Evolutionary conservation across 2,888 invertebrate species (phyloP).

Genomic region (Tipula confusa): DNA sequence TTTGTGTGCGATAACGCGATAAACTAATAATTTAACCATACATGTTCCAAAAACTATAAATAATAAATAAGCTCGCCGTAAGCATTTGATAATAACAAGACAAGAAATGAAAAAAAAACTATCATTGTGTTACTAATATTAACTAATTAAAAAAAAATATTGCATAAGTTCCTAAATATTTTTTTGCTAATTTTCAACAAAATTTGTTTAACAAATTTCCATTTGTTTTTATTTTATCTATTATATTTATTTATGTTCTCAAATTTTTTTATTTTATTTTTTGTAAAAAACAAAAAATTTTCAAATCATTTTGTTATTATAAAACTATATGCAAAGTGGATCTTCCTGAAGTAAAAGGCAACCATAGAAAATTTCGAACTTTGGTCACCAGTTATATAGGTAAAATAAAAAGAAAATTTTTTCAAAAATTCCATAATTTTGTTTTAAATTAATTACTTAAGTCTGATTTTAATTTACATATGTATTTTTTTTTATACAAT

Average conservation of each 20-base stretch:
- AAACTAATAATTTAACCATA: neutral
- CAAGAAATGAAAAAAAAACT: neutral
- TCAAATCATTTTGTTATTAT: constrained; percentile 5
- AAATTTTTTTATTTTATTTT: constrained; percentile 27
- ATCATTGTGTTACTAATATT: neutral
- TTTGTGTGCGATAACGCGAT: neutral
- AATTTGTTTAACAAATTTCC: neutral
- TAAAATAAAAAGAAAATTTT: constrained; percentile 53
- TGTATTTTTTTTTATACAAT: neutral
- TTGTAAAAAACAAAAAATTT: neutral
- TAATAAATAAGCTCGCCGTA: neutral
- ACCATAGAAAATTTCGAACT: constrained; percentile 99
- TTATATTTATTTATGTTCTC: neutral
- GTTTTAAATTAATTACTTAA: neutral
- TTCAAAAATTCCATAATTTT: neutral
- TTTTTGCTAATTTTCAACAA: neutral
- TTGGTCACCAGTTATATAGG: constrained; percentile 99
- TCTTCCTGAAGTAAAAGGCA: constrained; percentile 97
- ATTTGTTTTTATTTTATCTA: neutral
- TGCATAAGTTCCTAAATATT: neutral
- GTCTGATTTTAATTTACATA: neutral
- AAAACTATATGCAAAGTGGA: constrained; percentile 67
- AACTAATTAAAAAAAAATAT: neutral
- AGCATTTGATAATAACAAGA: neutral
- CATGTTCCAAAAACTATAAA: neutral